Base-by-base conservation (phyloP, 2,888 invertebrate species). In the Bombylius discolor region DNA sequence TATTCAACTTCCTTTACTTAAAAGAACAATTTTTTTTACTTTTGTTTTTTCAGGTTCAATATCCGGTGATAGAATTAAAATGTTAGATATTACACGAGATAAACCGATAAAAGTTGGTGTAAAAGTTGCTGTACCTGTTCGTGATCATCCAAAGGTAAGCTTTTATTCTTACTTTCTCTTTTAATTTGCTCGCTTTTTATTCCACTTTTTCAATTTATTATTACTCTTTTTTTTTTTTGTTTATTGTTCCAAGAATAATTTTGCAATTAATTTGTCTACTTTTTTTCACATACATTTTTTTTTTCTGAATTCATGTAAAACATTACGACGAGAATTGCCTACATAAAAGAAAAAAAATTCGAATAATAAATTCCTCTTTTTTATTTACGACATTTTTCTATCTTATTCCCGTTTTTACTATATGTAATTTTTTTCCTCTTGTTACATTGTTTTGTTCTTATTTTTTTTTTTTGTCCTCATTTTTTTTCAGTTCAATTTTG, bases 31-130 rank as follows among this genome's bases (percentile, higher is more conserved):
- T 8, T 50, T 47, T 34, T 42, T n/a, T 48, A 34, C 11, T 36
- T 55, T 51, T 42, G 36, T 49, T 51, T 52, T 55, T 57, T n/a
- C 54, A 61, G 62, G 61, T 32, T 61, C 61, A 45, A 58, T 60
- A 56, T 58, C 62, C 44, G 58, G 56, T 14, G 62, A 73, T 61
- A 73, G 85, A 68, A 77, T 85, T 63, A 81, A 85, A 70, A 87
- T 89, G 87, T 79, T 88, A 66, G 90, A 90, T 75, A 89, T 90
- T 67, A 89, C 89, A 47, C 78, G 89, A 65, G 90, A 90, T 75
- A 89, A 89, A 70, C 89, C 89, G 45, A 87, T 90, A 64, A 89
- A 89, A 77, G 87, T 91, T 63, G 86, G 89, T 65, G 89, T 90
- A 61, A 81, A 88, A 66, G 90, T 90, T 56, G 85, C 88, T 59